A percentile compares a stretch with the other conserved stretches of the same genome.
phyloP scores from a whole-genome alignment of 2,888 invertebrate genomes.

The Temnothorax ravouxi region DNA sequence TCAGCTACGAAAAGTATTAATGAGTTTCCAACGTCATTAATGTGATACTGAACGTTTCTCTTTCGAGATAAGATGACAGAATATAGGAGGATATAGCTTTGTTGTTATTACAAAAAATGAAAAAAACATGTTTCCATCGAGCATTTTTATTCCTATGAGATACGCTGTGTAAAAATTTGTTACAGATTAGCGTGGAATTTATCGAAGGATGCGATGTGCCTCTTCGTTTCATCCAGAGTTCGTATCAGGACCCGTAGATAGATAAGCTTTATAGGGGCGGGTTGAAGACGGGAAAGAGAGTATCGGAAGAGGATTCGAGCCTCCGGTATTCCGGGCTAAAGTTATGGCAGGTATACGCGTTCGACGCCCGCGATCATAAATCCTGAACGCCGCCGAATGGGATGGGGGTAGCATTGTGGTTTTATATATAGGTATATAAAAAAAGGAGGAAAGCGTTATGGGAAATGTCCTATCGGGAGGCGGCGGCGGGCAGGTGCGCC shows the following conservation, averaged over 20 bases:
- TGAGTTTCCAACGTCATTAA: background rate
- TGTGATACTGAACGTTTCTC: background rate
- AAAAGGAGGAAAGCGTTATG: slow-evolving; percentile 68
- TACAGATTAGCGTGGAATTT: background rate
- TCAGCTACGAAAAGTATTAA: slow-evolving; percentile 10
- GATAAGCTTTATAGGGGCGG: slow-evolving; percentile 25
- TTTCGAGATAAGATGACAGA: background rate
- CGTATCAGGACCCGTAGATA: slow-evolving; percentile 33
- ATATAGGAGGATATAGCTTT: background rate
- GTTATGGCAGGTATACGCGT: slow-evolving; percentile 45
- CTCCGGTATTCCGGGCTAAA: slow-evolving; percentile 20
- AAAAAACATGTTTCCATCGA: background rate
- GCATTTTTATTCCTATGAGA: background rate
- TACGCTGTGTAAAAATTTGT: background rate
- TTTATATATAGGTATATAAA: slow-evolving; percentile 67
- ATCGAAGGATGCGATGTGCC: background rate
- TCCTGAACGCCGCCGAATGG: slow-evolving; percentile 62
- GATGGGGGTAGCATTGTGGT: slow-evolving; percentile 62
- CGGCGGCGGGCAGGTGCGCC: slow-evolving; percentile 81
- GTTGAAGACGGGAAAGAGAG: slow-evolving; percentile 1
- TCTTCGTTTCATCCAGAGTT: background rate
- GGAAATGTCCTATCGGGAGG: slow-evolving; percentile 77
- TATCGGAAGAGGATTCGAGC: slow-evolving; percentile 16
- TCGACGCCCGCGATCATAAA: slow-evolving; percentile 60
- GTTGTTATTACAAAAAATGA: background rate